Conservation (phyloP, 2,797 vertebrate genomes). For the Hyperoplus lanceolatus region DNA sequence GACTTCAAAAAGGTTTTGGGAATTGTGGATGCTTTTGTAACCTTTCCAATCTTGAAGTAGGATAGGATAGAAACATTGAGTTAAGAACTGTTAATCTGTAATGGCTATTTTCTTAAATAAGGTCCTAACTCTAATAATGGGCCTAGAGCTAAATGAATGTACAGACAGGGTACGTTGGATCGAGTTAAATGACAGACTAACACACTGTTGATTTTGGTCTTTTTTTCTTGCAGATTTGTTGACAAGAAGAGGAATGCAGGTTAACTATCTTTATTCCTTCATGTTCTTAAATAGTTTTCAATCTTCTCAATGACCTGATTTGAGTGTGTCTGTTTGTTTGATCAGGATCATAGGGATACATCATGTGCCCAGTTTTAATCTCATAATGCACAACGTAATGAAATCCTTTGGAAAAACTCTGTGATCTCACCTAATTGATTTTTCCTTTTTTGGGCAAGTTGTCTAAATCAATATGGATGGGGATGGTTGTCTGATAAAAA, state of each 20-base stretch:
- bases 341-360: no score
- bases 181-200: background rate
- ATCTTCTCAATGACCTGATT: background rate
- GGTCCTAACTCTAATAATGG: background rate
- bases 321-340: background rate
- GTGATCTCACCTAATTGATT: no score
- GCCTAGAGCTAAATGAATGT: background rate
- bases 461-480: no score
- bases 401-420: no score
- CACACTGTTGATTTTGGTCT: constrained; percentile 3
- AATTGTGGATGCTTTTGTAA: background rate
- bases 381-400: no score
- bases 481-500: constrained; percentile 20
- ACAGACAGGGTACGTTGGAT: background rate
- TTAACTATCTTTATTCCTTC: background rate
- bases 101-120: background rate
- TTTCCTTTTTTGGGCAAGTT: no score
- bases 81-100: no score
- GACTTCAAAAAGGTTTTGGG: background rate
- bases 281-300: background rate
- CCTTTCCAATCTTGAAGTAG: no score
- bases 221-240: constrained; percentile 4
- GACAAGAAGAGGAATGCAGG: background rate
- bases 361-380: no score
- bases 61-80: no score